A percentile compares a stretch with the other conserved stretches of the same genome.
Conservation (phyloP, 1,140 invertebrate genomes). For the Hyphantria cunea region DNA sequence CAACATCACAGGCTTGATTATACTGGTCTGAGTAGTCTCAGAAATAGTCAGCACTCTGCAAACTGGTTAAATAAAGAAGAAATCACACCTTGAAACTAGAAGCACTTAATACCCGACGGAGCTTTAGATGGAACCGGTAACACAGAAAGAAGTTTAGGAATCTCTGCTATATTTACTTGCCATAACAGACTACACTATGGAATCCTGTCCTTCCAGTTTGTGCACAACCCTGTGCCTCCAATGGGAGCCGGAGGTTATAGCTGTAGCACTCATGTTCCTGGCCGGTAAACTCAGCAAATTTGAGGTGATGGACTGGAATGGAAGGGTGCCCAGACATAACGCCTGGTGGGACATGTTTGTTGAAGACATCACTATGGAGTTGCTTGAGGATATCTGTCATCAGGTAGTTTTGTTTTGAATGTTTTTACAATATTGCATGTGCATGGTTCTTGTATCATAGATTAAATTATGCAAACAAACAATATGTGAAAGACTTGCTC, state of each 20-base stretch:
- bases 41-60: too few species aligned
- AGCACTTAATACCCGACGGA: too few species aligned
- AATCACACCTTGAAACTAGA: too few species aligned
- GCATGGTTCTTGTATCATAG: too few species aligned
- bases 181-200: not conserved
- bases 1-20: too few species aligned
- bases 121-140: too few species aligned
- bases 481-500: too few species aligned
- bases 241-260: slow-evolving; percentile 99
- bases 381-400: slow-evolving; percentile 98
- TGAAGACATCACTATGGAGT: slow-evolving; percentile 96
- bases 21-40: too few species aligned
- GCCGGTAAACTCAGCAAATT: slow-evolving; percentile 98
- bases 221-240: slow-evolving; percentile 98
- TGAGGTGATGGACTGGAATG: slow-evolving; percentile 96
- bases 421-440: too few species aligned
- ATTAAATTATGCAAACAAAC: too few species aligned
- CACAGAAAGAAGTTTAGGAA: too few species aligned
- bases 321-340: slow-evolving; percentile 89
- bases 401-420: slow-evolving; percentile 83
- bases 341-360: slow-evolving; percentile 99
- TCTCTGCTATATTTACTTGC: not conserved
- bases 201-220: slow-evolving; percentile 83
- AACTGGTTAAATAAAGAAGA: too few species aligned
- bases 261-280: slow-evolving; percentile 98